Evolutionary conservation across 1,140 invertebrate species (phyloP).

Genomic region (Doryteuthis pealeii): DNA sequence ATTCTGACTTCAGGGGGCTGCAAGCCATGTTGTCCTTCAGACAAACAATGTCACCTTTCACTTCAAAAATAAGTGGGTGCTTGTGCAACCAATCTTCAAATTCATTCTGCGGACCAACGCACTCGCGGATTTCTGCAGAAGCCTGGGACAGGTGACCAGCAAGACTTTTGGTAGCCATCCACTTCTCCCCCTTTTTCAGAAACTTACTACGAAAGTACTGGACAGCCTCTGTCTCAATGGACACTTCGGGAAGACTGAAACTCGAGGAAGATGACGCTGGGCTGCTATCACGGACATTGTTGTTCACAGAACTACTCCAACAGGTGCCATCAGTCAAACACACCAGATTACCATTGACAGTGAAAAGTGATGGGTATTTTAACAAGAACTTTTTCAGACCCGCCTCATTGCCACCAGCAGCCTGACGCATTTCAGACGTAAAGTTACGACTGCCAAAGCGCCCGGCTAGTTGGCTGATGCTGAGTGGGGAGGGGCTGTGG

Average conservation of each 20-base stretch:
- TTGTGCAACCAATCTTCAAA: slow-evolving; percentile 57
- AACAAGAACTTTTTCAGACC: slow-evolving; percentile 60
- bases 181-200: slow-evolving; percentile 57
- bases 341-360: slow-evolving; percentile 58
- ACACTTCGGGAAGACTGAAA: slow-evolving; percentile 50
- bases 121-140: slow-evolving; percentile 55
- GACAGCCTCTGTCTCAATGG: slow-evolving; percentile 60
- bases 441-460: slow-evolving; percentile 60
- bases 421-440: slow-evolving; percentile 59
- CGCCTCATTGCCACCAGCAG: slow-evolving; percentile 60
- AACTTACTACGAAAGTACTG: slow-evolving; percentile 59
- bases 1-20: slow-evolving; percentile 48
- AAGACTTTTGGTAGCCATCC: slow-evolving; percentile 58
- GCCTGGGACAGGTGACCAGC: slow-evolving; percentile 62
- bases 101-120: slow-evolving; percentile 60
- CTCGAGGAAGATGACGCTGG: slow-evolving; percentile 48
- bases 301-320: slow-evolving; percentile 47
- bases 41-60: slow-evolving; percentile 56
- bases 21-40: slow-evolving; percentile 56
- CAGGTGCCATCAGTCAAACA: slow-evolving; percentile 49
- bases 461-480: slow-evolving; percentile 59
- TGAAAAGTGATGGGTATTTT: slow-evolving; percentile 61
- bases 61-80: slow-evolving; percentile 60
- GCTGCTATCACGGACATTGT: slow-evolving; percentile 49
- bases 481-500: slow-evolving; percentile 49